Evolutionary conservation across 2,113 vertebrate genomes (phyloP).

Genomic region (Ascaphus truei): DNA sequence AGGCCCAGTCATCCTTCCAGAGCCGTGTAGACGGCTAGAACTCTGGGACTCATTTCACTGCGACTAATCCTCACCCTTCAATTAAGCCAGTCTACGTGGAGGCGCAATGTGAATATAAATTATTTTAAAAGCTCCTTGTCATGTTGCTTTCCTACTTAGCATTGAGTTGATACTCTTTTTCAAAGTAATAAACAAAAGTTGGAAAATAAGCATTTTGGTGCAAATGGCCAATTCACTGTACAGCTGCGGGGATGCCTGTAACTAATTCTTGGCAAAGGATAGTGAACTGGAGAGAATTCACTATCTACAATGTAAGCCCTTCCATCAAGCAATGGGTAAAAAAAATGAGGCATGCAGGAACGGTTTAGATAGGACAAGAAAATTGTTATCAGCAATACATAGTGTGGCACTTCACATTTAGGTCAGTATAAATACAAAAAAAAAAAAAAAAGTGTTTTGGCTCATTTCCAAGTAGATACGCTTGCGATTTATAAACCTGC

Average conservation of each 20-base stretch:
- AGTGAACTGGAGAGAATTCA: neutral
- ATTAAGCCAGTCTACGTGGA: constrained; percentile 34
- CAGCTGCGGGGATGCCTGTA: constrained; percentile 11
- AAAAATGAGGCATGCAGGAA: no score
- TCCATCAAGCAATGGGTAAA: neutral
- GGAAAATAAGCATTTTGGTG: constrained; percentile 15
- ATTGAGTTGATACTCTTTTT: constrained; percentile 2
- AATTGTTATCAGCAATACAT: no score
- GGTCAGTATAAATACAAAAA: no score
- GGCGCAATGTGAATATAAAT: constrained; percentile 29
- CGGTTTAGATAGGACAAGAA: no score
- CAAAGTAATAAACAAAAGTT: constrained; percentile 27
- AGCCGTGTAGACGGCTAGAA: constrained; percentile 32
- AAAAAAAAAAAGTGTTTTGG: neutral
- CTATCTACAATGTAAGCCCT: neutral
- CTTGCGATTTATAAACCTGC: no score
- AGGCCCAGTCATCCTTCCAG: constrained; percentile 34
- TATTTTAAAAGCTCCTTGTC: constrained; percentile 32
- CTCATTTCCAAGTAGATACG: no score
- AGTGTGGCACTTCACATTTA: no score
- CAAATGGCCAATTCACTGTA: neutral
- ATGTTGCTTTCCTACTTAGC: constrained; percentile 14
- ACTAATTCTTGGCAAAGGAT: neutral
- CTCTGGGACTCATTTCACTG: constrained; percentile 36
- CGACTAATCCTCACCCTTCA: constrained; percentile 36